phyloP scores from a whole-genome alignment of 1,140 invertebrate genomes.

The Mactra quadrangularis region DNA sequence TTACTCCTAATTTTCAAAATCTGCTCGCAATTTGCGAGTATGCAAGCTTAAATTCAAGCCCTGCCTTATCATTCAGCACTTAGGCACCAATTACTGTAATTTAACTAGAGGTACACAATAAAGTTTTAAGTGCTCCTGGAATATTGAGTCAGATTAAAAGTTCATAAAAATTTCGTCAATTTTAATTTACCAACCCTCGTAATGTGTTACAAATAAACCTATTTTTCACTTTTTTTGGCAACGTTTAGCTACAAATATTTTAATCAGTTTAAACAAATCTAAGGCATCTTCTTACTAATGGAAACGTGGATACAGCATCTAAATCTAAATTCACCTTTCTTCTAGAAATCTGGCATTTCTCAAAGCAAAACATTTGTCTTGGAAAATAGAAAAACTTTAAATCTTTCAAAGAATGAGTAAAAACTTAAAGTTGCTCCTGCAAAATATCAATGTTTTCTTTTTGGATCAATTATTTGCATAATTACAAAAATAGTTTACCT shows the following conservation, averaged over 20 bases:
- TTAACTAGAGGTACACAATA: too few relatives aligned
- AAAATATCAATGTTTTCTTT: constrained; percentile 55
- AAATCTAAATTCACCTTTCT: constrained; percentile 45
- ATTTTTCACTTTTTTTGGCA: too few relatives aligned
- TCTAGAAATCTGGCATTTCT: constrained; percentile 36
- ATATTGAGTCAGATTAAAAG: too few relatives aligned
- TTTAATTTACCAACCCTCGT: too few relatives aligned
- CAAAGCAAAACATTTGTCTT: constrained; percentile 19
- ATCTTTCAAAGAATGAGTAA: constrained; percentile 34
- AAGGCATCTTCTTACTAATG: background rate
- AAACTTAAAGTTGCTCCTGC: constrained; percentile 41
- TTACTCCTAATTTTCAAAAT: too few relatives aligned
- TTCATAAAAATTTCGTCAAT: too few relatives aligned
- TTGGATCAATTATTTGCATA: constrained; percentile 60
- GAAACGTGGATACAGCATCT: background rate
- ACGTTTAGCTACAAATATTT: constrained; percentile 23
- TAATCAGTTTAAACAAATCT: constrained; percentile 32
- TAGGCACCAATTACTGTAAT: too few relatives aligned
- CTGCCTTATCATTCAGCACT: too few relatives aligned
- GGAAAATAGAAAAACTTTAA: constrained; percentile 24
- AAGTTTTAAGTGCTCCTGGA: too few relatives aligned
- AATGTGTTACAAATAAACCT: too few relatives aligned
- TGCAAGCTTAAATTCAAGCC: too few relatives aligned
- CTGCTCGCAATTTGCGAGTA: too few relatives aligned
- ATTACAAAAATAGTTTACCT: constrained; percentile 55